Conservation (phyloP, 2,797 vertebrate genomes). For the Semotilus atromaculatus region DNA sequence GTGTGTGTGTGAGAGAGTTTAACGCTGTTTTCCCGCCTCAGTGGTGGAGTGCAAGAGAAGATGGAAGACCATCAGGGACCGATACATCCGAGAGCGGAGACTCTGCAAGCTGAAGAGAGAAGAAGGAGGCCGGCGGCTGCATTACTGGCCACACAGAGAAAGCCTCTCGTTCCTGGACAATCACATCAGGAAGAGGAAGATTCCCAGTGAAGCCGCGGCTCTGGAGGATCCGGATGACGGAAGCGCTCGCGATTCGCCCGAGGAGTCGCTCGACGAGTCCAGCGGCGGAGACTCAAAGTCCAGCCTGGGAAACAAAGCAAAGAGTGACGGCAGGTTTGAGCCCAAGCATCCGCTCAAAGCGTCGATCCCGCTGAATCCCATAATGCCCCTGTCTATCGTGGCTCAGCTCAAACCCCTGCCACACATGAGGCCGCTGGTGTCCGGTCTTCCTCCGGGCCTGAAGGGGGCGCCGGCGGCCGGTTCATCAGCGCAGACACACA, state of each 20-base stretch:
- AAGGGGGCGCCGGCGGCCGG: conserved; percentile 53
- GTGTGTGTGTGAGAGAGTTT: not conserved
- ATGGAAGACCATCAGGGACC: conserved; percentile 80
- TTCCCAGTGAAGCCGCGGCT: not conserved
- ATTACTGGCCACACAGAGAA: conserved; percentile 30
- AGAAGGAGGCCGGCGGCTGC: conserved; percentile 9
- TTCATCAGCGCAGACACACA: too few species aligned
- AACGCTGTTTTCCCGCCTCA: conserved; percentile 38
- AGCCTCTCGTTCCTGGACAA: conserved; percentile 65
- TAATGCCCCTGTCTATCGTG: conserved; percentile 50
- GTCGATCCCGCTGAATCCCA: conserved; percentile 54
- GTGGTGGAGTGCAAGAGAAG: conserved; percentile 66
- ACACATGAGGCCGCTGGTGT: conserved; percentile 31
- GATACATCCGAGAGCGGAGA: conserved; percentile 76
- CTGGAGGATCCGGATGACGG: conserved; percentile 4
- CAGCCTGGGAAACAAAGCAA: not conserved
- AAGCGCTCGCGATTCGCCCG: conserved; percentile 53
- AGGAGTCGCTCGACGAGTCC: conserved; percentile 4
- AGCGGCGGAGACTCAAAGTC: conserved; percentile 1
- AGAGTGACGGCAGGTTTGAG: conserved; percentile 20
- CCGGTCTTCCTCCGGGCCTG: conserved; percentile 59
- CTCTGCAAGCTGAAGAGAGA: conserved; percentile 34
- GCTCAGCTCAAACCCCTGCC: conserved; percentile 63
- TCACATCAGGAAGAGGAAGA: conserved; percentile 53
- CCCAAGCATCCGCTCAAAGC: conserved; percentile 47